A percentile compares a stretch with the other conserved stretches of the same genome.
These are phyloP conservation scores for Corynorhinus townsendii DNA, from an alignment of 2,113 vertebrate species.

Conservation along the genomic window DNA sequence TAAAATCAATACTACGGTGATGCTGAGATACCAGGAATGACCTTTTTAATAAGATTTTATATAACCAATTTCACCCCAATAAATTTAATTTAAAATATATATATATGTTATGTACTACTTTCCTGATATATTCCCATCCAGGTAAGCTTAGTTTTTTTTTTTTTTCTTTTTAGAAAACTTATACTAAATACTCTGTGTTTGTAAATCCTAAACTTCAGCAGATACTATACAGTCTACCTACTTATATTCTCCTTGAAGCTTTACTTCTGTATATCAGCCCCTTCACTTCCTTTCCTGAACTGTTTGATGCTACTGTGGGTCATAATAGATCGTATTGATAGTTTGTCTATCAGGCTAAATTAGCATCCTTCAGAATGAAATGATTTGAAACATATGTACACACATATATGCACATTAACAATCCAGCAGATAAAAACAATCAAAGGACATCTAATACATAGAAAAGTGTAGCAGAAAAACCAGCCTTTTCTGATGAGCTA, in stretches of 20 bases:
- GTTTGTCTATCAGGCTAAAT: background rate
- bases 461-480: background rate
- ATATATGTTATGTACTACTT: background rate
- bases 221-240: background rate
- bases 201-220: background rate
- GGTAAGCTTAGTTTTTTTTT: background rate
- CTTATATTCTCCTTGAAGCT: background rate
- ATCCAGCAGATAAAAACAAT: conserved; percentile 35
- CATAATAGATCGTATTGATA: background rate
- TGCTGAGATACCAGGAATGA: background rate
- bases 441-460: background rate
- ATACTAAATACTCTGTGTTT: background rate
- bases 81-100: background rate
- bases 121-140: background rate
- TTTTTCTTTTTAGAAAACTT: background rate
- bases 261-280: background rate
- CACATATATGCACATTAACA: background rate
- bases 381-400: conserved; percentile 30
- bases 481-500: background rate
- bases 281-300: conserved; percentile 45
- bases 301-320: background rate
- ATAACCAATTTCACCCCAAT: background rate
- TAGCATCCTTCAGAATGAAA: conserved; percentile 44
- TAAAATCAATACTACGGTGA: background rate
- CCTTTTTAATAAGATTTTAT: background rate